Conservation (phyloP, 1,140 invertebrate species). For the Sitodiplosis mosellana region DNA sequence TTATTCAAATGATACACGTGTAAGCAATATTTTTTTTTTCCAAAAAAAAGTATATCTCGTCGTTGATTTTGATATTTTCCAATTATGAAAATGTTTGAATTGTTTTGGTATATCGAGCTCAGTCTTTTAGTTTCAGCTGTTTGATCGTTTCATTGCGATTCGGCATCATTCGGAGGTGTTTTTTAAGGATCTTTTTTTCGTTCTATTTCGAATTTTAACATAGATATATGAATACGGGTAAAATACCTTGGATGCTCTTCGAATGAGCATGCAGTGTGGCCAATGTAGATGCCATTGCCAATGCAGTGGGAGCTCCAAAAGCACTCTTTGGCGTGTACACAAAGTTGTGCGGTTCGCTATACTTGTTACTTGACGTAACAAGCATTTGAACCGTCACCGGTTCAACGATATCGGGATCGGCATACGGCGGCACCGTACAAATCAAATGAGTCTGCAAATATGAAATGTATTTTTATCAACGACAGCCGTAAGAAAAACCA, state of each 20-base stretch:
- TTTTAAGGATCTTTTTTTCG: not conserved
- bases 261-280: constrained; percentile 9
- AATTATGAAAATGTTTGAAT: not conserved
- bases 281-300: constrained; percentile 21
- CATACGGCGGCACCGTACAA: constrained; percentile 71
- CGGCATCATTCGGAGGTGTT: too few species aligned
- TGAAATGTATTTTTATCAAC: not conserved
- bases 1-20: too few species aligned
- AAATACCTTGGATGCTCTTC: constrained; percentile 18
- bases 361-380: constrained; percentile 71
- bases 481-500: not conserved
- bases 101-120: not conserved
- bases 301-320: constrained; percentile 17
- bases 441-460: constrained; percentile 75
- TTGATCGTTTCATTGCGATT: too few species aligned
- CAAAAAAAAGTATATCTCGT: too few species aligned
- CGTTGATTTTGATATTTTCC: too few species aligned
- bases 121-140: not conserved
- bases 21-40: too few species aligned
- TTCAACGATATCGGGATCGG: constrained; percentile 38
- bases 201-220: not conserved
- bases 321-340: constrained; percentile 52
- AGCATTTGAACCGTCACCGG: constrained; percentile 55
- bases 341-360: constrained; percentile 73
- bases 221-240: not conserved